phyloP scores from a whole-genome alignment of 1,140 invertebrate species.

The Eurytemora carolleeae region DNA sequence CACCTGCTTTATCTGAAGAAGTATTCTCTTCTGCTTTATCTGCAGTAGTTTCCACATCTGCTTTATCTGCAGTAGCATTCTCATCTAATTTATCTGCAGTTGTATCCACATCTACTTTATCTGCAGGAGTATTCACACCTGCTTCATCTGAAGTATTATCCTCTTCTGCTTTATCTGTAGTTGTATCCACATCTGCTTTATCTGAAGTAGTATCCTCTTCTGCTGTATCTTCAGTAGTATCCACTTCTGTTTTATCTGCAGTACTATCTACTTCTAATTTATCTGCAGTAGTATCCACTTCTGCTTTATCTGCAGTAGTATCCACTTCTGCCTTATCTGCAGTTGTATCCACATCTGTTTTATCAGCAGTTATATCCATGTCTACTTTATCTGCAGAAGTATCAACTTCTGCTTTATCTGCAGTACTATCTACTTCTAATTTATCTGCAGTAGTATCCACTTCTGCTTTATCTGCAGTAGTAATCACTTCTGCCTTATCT shows the following conservation, averaged over 20 bases:
- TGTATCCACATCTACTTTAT: slow-evolving; percentile 12
- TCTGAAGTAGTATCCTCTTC: not conserved
- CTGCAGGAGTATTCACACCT: slow-evolving; percentile 10
- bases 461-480: too few species aligned
- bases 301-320: not conserved
- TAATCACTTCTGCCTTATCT: too few species aligned
- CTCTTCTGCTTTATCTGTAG: slow-evolving; percentile 10
- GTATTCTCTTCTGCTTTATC: not conserved
- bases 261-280: slow-evolving; percentile 4
- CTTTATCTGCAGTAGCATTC: too few species aligned
- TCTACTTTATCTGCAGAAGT: too few species aligned
- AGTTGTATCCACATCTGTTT: not conserved
- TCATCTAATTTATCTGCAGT: too few species aligned
- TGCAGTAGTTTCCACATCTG: too few species aligned
- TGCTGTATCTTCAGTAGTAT: not conserved
- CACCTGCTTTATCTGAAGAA: slow-evolving; percentile 3
- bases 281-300: slow-evolving; percentile 1
- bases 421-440: too few species aligned
- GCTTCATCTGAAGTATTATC: slow-evolving; percentile 10
- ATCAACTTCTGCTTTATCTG: too few species aligned
- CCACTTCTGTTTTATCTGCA: slow-evolving; percentile 5
- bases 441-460: too few species aligned
- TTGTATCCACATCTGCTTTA: slow-evolving; percentile 15
- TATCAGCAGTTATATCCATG: slow-evolving; percentile 1
- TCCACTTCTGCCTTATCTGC: not conserved